Evolutionary conservation across 2,113 vertebrate genomes (phyloP).

Genomic region (Toxostoma redivivum): DNA sequence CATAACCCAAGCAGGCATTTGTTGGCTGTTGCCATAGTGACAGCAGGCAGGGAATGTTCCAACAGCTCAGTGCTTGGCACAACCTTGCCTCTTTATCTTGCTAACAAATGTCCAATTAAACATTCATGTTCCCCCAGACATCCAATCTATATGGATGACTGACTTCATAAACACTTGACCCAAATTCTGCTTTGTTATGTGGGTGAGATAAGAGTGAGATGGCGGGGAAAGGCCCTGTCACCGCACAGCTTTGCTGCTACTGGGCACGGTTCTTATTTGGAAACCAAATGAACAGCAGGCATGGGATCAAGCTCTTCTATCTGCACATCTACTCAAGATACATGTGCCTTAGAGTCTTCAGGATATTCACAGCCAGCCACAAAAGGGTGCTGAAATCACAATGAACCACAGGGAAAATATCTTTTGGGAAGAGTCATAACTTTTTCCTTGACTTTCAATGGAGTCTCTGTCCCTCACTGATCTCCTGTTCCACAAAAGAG

Average conservation of each 20-base stretch:
- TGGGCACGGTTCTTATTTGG: rapidly evolving
- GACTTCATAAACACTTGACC: background rate
- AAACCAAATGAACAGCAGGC: background rate
- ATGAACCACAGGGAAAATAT: rapidly evolving
- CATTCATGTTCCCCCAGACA: background rate
- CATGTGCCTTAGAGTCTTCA: no score
- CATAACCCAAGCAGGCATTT: background rate
- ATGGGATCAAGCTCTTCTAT: background rate
- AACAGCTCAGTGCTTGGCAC: background rate
- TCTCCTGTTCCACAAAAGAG: background rate
- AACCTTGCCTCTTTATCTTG: background rate
- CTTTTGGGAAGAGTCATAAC: background rate
- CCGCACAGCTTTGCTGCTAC: background rate
- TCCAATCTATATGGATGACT: background rate
- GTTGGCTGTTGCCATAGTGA: constrained; percentile 34
- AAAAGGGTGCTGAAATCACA: background rate
- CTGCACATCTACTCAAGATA: background rate
- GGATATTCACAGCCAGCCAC: no score
- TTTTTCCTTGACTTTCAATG: background rate
- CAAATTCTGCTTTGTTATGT: background rate
- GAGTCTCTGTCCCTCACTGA: background rate
- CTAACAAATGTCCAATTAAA: constrained; percentile 45
- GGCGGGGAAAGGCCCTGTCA: background rate
- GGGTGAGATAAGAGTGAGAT: background rate
- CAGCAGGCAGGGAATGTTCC: background rate